phyloP scores from a whole-genome alignment of 2,888 invertebrate genomes.

The Tenthredo distinguenda region DNA sequence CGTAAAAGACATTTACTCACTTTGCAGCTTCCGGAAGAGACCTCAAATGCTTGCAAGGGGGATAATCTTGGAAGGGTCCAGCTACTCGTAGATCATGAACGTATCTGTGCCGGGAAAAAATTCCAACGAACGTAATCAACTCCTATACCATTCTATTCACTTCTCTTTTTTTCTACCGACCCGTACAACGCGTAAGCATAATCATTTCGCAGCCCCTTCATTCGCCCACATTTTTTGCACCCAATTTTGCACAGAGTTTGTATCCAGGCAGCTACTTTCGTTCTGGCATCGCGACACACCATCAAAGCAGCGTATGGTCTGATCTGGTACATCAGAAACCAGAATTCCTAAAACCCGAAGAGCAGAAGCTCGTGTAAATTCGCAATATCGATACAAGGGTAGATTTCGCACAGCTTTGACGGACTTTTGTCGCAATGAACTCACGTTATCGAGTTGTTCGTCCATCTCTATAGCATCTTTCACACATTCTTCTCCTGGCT shows the following conservation, averaged over 20 bases:
- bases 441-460: conserved; percentile 63
- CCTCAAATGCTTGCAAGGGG: conserved; percentile 75
- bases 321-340: conserved; percentile 78
- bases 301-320: conserved; percentile 78
- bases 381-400: not conserved
- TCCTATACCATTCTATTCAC: not conserved
- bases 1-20: conserved; percentile 53
- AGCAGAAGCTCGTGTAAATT: not conserved
- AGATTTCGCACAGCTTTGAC: not conserved
- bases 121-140: not conserved
- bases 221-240: conserved; percentile 76
- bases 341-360: conserved; percentile 78
- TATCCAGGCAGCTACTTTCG: conserved; percentile 79
- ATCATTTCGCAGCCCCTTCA: conserved; percentile 81
- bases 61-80: conserved; percentile 79
- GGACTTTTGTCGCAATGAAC: not conserved
- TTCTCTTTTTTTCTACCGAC: conserved; percentile 63
- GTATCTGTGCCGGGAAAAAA: conserved; percentile 68
- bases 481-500: conserved; percentile 56
- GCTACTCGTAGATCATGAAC: conserved; percentile 77
- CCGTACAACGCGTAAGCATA: conserved; percentile 80
- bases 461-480: conserved; percentile 58
- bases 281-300: conserved; percentile 75
- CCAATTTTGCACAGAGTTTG: conserved; percentile 79
- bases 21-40: conserved; percentile 77